phyloP scores from a whole-genome alignment of 2,888 invertebrate genomes.

The Trichopria drosophilae region DNA sequence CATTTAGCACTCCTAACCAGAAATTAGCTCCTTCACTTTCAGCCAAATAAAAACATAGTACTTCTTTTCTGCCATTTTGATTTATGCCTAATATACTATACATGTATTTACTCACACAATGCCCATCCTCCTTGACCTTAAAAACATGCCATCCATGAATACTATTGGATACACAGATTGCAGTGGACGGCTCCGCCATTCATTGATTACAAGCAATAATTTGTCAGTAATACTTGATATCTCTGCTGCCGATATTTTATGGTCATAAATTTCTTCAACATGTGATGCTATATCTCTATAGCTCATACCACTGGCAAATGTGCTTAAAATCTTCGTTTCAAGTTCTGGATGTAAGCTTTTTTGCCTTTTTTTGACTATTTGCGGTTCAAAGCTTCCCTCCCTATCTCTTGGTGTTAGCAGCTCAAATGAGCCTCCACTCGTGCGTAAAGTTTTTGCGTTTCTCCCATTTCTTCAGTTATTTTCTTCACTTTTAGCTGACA shows the following conservation, averaged over 20 bases:
- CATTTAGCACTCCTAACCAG: slow-evolving; percentile 22
- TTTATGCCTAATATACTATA: slow-evolving; percentile 24
- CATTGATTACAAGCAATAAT: slow-evolving; percentile 17
- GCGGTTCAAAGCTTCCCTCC: slow-evolving; percentile 9
- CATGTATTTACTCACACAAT: slow-evolving; percentile 22
- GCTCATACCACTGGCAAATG: slow-evolving; percentile 17
- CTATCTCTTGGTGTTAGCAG: slow-evolving; percentile 14
- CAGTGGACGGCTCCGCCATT: slow-evolving; percentile 20
- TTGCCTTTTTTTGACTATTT: slow-evolving; percentile 23
- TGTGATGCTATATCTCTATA: slow-evolving; percentile 17
- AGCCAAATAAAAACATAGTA: slow-evolving; percentile 20
- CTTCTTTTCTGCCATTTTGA: slow-evolving; percentile 24
- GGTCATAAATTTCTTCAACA: slow-evolving; percentile 21
- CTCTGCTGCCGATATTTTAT: slow-evolving; percentile 20
- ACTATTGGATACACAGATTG: slow-evolving; percentile 19
- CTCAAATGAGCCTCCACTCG: slow-evolving; percentile 9
- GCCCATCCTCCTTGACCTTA: slow-evolving; percentile 21
- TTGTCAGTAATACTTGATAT: slow-evolving; percentile 26
- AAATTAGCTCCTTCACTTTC: slow-evolving; percentile 26
- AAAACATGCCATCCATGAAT: slow-evolving; percentile 19
- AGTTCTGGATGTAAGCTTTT: slow-evolving; percentile 17
- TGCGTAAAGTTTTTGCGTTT: slow-evolving; percentile 15
- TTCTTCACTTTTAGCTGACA: slow-evolving; percentile 19
- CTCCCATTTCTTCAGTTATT: slow-evolving; percentile 22
- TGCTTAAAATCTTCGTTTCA: slow-evolving; percentile 25